Evolutionary conservation across 2,888 invertebrate species (phyloP).

Genomic region (Drosophila tripunctata): DNA sequence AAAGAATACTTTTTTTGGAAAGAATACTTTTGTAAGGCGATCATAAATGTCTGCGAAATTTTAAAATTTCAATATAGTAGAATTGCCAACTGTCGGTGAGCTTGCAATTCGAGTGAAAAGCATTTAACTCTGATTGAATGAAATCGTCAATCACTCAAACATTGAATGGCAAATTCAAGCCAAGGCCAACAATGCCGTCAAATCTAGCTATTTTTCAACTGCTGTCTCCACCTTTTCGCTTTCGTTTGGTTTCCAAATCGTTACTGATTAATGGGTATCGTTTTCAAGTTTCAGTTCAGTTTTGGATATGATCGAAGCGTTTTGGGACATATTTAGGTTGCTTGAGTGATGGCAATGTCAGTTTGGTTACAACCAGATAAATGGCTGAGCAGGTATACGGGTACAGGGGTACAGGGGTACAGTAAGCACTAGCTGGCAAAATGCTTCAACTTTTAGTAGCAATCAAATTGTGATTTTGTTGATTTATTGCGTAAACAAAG

Average conservation of each 20-base stretch:
- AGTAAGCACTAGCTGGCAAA: neutral
- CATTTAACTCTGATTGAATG: neutral
- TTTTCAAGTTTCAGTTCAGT: neutral
- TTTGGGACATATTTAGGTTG: constrained; percentile 5
- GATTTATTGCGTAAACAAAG: constrained; percentile 45
- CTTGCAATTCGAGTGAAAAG: neutral
- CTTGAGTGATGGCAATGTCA: constrained; percentile 24
- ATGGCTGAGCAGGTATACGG: constrained; percentile 1
- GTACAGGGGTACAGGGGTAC: neutral
- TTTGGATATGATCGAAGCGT: constrained; percentile 5
- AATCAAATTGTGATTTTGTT: constrained; percentile 48
- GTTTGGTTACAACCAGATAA: constrained; percentile 13
- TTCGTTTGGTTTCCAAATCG: too few relatives aligned
- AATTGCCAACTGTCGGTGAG: neutral
- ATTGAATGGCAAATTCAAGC: constrained; percentile 1
- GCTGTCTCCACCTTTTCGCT: neutral
- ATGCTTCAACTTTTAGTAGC: constrained; percentile 13
- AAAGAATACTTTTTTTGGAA: too few relatives aligned
- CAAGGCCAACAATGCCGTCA: constrained; percentile 1
- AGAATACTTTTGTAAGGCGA: too few relatives aligned
- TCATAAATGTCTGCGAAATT: too few relatives aligned
- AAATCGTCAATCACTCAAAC: constrained; percentile 1
- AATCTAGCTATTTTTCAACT: neutral
- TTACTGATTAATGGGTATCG: too few relatives aligned
- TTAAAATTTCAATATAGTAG: too few relatives aligned